Evolutionary conservation across 2,888 invertebrate genomes (phyloP).

Genomic region (Drosophila formosana): DNA sequence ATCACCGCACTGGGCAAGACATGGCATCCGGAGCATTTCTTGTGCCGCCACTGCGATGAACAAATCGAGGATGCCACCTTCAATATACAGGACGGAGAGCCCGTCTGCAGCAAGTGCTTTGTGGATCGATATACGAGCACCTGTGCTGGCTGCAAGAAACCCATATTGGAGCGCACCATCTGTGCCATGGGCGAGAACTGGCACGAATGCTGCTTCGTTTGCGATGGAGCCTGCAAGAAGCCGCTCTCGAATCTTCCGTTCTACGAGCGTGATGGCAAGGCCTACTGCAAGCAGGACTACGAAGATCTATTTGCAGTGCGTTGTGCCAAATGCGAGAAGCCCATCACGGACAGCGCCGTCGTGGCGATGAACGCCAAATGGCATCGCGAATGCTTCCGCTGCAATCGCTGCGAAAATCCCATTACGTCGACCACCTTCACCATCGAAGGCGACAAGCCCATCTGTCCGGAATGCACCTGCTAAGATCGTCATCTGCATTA

Average conservation of each 20-base stretch:
- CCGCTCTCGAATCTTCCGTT: slow-evolving; percentile 93
- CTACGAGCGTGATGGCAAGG: slow-evolving; percentile 93
- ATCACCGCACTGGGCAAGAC: slow-evolving; percentile 95
- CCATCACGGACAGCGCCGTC: slow-evolving; percentile 93
- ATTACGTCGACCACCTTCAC: slow-evolving; percentile 92
- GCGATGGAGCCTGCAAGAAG: slow-evolving; percentile 91
- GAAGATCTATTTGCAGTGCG: slow-evolving; percentile 94
- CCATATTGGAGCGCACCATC: slow-evolving; percentile 95
- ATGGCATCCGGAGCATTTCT: slow-evolving; percentile 98
- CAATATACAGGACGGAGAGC: slow-evolving; percentile 90
- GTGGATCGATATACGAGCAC: slow-evolving; percentile 93
- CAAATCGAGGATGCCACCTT: slow-evolving; percentile 96
- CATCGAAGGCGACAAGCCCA: slow-evolving; percentile 90
- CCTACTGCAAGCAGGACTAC: slow-evolving; percentile 94
- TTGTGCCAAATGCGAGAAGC: slow-evolving; percentile 92
- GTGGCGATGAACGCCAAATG: slow-evolving; percentile 96
- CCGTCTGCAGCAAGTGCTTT: slow-evolving; percentile 95
- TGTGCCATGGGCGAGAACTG: slow-evolving; percentile 94
- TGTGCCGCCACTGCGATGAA: slow-evolving; percentile 94
- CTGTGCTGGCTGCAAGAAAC: slow-evolving; percentile 93
- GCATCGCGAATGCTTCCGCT: slow-evolving; percentile 97
- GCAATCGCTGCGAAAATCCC: slow-evolving; percentile 92
- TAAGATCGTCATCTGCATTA: slow-evolving; percentile 5
- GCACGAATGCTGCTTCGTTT: slow-evolving; percentile 96
- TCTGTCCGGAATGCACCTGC: slow-evolving; percentile 88